Evolutionary conservation across 1,140 invertebrate genomes (phyloP).

Genomic region (Ceratina japonica): DNA sequence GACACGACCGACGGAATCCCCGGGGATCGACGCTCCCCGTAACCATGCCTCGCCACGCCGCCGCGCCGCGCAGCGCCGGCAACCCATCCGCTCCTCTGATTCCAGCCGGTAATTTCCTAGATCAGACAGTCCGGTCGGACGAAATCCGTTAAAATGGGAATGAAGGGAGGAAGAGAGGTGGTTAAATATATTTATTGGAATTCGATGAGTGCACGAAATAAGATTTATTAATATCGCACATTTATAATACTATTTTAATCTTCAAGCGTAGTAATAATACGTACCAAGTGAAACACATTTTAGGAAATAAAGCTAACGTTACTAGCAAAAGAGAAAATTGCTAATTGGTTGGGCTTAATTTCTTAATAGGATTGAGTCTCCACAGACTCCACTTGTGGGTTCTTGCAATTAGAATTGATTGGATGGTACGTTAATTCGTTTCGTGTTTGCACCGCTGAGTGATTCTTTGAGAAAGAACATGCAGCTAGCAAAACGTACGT

Average conservation of each 20-base stretch:
- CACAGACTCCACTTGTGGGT: not conserved
- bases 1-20: constrained; percentile 33
- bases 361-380: not conserved
- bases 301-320: not conserved
- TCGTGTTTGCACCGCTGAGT: not conserved
- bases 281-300: no score
- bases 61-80: not conserved
- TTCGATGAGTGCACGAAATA: not conserved
- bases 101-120: constrained; percentile 26
- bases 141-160: constrained; percentile 2
- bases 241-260: no score
- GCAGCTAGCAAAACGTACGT: not conserved
- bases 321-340: not conserved
- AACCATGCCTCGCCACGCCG: constrained; percentile 6
- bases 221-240: no score
- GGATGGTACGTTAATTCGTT: constrained; percentile 21
- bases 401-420: constrained; percentile 25
- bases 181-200: not conserved
- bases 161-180: not conserved
- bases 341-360: not conserved
- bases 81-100: constrained; percentile 11
- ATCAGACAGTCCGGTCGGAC: not conserved
- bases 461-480: not conserved
- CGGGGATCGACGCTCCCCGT: constrained; percentile 32
- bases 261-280: no score